phyloP scores from a whole-genome alignment of 1,140 invertebrate genomes.

The Vanessa atalanta region DNA sequence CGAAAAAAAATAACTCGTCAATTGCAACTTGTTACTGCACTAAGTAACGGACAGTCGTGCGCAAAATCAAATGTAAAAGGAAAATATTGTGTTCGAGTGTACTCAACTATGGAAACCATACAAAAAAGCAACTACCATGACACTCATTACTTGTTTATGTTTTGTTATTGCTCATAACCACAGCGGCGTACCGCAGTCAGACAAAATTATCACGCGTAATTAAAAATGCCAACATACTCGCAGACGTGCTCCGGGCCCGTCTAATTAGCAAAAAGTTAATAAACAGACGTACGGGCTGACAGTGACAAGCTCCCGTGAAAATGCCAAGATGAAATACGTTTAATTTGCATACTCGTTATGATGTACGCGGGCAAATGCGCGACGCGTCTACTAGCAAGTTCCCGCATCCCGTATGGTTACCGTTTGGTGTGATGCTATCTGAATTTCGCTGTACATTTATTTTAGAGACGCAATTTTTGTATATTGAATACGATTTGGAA shows the following conservation, averaged over 20 bases:
- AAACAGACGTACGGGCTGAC: slow-evolving; percentile 72
- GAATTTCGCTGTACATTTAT: not conserved
- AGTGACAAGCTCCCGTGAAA: slow-evolving; percentile 73
- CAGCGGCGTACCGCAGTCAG: slow-evolving; percentile 42
- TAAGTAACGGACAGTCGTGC: not conserved
- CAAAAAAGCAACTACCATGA: slow-evolving; percentile 1
- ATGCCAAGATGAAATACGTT: slow-evolving; percentile 78
- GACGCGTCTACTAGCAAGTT: not conserved
- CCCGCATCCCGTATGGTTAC: not conserved
- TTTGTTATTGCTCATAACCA: slow-evolving; percentile 23
- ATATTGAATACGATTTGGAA: too few relatives aligned
- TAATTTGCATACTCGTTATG: slow-evolving; percentile 73
- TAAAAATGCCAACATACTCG: slow-evolving; percentile 75
- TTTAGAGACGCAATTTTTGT: not conserved
- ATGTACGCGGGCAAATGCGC: slow-evolving; percentile 35
- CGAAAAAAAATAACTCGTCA: slow-evolving; percentile 1
- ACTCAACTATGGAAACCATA: not conserved
- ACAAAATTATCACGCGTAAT: slow-evolving; percentile 69
- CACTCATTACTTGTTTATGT: slow-evolving; percentile 4
- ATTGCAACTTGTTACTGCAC: not conserved
- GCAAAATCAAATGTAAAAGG: not conserved
- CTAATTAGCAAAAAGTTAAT: slow-evolving; percentile 81
- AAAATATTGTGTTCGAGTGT: too few relatives aligned
- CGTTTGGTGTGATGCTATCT: not conserved
- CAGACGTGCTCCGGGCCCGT: slow-evolving; percentile 61